phyloP scores from a whole-genome alignment of 2,888 invertebrate species.

The Eurytoma californica region DNA sequence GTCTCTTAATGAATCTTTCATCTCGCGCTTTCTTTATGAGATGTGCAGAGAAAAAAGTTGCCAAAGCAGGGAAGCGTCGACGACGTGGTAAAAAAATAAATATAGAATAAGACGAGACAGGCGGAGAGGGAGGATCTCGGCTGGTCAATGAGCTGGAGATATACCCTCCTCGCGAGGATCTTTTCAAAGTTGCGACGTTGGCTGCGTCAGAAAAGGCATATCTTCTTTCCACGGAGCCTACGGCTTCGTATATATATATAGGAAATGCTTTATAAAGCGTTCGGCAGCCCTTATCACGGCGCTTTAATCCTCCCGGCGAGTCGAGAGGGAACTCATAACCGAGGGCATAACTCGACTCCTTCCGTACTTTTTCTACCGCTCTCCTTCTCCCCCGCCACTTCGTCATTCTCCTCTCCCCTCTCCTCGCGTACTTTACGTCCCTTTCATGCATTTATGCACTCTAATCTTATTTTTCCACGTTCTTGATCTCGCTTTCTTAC shows the following conservation, averaged over 20 bases:
- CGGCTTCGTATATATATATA: background rate
- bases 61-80: background rate
- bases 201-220: constrained; percentile 33
- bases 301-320: constrained; percentile 42
- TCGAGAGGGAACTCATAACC: constrained; percentile 40
- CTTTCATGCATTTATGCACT: background rate
- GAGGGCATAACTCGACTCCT: constrained; percentile 19
- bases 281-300: constrained; percentile 41
- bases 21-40: too few relatives aligned
- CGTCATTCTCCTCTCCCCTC: background rate
- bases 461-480: constrained; percentile 24
- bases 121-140: background rate
- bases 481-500: constrained; percentile 20
- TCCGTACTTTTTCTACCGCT: background rate
- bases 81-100: constrained; percentile 4
- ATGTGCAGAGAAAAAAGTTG: background rate
- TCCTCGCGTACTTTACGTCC: background rate
- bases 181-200: constrained; percentile 25
- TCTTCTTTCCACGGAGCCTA: constrained; percentile 15
- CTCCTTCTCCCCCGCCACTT: background rate
- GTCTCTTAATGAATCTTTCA: too few relatives aligned
- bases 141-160: constrained; percentile 33
- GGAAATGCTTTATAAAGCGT: constrained; percentile 39
- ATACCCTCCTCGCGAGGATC: constrained; percentile 5
- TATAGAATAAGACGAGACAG: background rate